These are phyloP conservation scores for Aramus guarauna DNA, from an alignment of 2,113 vertebrate species.

Conservation along the genomic window DNA sequence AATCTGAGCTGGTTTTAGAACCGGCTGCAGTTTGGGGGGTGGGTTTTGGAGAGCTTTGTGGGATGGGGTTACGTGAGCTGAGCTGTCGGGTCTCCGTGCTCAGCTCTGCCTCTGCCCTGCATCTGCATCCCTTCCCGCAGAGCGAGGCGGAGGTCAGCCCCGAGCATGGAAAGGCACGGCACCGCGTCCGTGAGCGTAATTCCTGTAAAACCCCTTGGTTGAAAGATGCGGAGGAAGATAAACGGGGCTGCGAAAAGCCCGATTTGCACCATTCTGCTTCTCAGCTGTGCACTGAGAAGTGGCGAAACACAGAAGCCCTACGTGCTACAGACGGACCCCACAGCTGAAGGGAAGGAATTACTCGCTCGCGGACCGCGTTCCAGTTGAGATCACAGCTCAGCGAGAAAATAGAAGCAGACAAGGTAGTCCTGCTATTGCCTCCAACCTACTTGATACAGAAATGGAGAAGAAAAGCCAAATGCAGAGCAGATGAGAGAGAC, in stretches of 20 bases:
- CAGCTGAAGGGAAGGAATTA: slow-evolving; percentile 21
- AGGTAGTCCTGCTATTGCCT: slow-evolving; percentile 38
- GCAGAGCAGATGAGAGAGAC: slow-evolving; percentile 44
- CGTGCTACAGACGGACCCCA: slow-evolving; percentile 28
- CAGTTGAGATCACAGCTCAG: slow-evolving; percentile 53
- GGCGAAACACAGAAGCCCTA: slow-evolving; percentile 8
- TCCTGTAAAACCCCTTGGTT: neutral
- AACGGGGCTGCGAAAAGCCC: neutral
- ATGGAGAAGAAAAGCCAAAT: slow-evolving; percentile 19
- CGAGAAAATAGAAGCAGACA: slow-evolving; percentile 40
- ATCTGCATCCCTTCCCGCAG: neutral
- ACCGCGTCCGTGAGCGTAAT: accelerated
- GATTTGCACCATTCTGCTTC: slow-evolving; percentile 12
- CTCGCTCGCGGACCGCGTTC: neutral
- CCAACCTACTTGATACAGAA: neutral
- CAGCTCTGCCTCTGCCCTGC: neutral
- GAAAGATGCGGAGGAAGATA: neutral
- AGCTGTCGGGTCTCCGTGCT: neutral
- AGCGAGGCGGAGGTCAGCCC: neutral
- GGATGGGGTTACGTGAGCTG: neutral
- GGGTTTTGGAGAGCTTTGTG: neutral
- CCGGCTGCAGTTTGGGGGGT: neutral
- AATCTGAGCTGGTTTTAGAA: neutral
- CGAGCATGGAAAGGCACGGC: accelerated
- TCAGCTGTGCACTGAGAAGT: neutral